phyloP scores from a whole-genome alignment of 1,140 invertebrate genomes.

The Euura lappo region DNA sequence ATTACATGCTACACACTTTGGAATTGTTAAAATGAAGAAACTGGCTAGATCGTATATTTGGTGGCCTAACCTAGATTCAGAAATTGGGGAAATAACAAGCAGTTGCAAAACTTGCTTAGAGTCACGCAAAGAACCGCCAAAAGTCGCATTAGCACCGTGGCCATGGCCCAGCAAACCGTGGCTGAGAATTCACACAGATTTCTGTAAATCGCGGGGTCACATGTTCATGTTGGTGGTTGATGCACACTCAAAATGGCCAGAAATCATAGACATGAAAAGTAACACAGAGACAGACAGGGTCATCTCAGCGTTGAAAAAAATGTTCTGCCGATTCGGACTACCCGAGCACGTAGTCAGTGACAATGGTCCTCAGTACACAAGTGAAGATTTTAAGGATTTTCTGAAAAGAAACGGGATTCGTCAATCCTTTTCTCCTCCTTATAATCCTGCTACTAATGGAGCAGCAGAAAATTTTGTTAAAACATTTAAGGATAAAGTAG shows the following conservation, averaged over 20 bases:
- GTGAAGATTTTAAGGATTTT: constrained; percentile 18
- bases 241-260: constrained; percentile 21
- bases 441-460: no score
- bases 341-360: no score
- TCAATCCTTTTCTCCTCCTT: constrained; percentile 28
- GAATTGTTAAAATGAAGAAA: constrained; percentile 14
- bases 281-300: constrained; percentile 13
- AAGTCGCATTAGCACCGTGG: no score
- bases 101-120: constrained; percentile 13
- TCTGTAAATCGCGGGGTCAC: constrained; percentile 10
- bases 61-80: neutral
- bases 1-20: neutral
- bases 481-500: no score
- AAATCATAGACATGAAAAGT: constrained; percentile 17
- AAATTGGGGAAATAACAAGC: constrained; percentile 9
- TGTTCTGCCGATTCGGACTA: neutral
- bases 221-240: constrained; percentile 28
- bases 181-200: neutral
- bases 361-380: neutral
- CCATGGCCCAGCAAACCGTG: no score
- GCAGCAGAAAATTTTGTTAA: no score
- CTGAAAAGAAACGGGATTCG: constrained; percentile 33
- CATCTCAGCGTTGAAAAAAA: constrained; percentile 15
- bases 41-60: constrained; percentile 8
- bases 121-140: neutral